Conservation (phyloP, 2,113 vertebrate species). For the Microtus montanus region DNA sequence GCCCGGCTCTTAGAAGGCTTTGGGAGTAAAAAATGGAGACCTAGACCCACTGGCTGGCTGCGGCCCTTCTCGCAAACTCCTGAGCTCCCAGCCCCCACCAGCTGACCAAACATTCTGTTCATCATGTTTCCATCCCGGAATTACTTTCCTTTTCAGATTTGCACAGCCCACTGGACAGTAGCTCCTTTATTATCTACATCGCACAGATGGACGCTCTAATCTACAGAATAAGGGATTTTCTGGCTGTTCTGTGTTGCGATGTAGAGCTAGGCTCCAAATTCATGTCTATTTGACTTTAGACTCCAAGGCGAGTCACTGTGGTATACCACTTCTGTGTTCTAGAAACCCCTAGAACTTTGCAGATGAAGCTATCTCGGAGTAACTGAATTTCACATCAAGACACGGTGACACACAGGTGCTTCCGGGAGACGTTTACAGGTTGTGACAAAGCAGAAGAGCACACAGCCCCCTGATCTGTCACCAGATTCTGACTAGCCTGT, state of each 20-base stretch:
- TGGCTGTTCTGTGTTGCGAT: neutral
- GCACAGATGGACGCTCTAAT: neutral
- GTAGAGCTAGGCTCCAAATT: neutral
- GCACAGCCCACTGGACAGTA: neutral
- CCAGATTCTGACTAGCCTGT: neutral
- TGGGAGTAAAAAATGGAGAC: neutral
- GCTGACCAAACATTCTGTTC: neutral
- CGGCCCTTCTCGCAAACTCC: neutral
- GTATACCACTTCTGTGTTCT: rapidly evolving
- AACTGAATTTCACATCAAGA: neutral
- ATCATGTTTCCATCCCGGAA: neutral
- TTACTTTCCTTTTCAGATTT: neutral
- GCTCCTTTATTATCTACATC: neutral
- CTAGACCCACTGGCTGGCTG: neutral
- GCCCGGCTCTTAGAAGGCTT: neutral
- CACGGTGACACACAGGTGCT: neutral
- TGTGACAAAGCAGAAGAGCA: neutral
- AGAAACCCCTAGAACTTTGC: neutral
- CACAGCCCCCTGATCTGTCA: too few species aligned
- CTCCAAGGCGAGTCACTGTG: neutral
- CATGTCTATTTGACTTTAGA: neutral
- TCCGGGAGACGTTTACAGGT: neutral
- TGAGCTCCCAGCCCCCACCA: neutral
- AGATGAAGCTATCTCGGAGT: neutral
- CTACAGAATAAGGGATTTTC: neutral